Evolutionary conservation across 2,888 invertebrate species (phyloP).

Genomic region (Ametastegia equiseti): DNA sequence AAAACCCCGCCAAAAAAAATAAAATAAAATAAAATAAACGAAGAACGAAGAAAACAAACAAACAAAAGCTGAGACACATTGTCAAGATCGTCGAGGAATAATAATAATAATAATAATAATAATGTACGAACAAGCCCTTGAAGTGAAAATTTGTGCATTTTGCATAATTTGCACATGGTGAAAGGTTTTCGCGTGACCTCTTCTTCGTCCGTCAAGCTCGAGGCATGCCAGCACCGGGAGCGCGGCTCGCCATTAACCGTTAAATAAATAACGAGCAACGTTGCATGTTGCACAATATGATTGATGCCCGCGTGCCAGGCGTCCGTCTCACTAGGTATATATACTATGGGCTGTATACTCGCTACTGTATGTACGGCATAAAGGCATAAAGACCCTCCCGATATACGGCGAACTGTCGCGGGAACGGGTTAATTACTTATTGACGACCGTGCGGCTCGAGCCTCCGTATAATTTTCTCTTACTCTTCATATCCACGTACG

Average conservation of each 20-base stretch:
- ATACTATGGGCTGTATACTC: no score
- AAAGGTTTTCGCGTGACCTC: no score
- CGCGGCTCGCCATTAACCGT: not conserved
- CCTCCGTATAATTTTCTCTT: not conserved
- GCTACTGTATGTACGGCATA: not conserved
- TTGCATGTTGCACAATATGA: slow-evolving; percentile 40
- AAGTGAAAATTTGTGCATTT: not conserved
- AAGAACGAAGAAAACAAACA: no score
- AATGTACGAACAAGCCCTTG: no score
- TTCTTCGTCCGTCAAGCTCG: not conserved
- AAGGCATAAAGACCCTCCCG: not conserved
- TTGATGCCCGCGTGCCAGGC: slow-evolving; percentile 30
- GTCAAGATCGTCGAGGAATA: no score
- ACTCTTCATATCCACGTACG: no score
- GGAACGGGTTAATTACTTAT: slow-evolving; percentile 38
- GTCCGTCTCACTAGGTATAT: not conserved
- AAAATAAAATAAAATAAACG: no score
- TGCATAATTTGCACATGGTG: slow-evolving; percentile 17
- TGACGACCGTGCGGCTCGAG: not conserved
- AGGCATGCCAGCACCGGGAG: not conserved
- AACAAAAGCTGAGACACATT: no score
- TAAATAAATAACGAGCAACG: slow-evolving; percentile 38
- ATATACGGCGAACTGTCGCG: not conserved
- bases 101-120: no score
- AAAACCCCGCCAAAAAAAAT: no score